Base-by-base conservation (phyloP, 1,140 invertebrate species). In the Melitaea cinxia region DNA sequence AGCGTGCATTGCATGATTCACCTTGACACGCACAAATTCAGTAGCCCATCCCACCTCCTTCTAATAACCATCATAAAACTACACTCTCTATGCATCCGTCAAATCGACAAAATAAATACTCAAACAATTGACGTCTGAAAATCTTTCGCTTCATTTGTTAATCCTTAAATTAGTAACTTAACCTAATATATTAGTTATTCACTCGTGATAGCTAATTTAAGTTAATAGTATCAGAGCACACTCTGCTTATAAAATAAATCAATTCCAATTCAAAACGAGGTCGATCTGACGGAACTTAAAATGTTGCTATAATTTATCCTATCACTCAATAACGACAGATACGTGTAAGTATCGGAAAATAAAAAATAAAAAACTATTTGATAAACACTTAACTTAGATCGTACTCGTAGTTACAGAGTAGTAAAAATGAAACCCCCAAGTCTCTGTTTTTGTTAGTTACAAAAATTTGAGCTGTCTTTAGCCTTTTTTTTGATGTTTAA, bases 1-100 rank as follows among this genome's bases (percentile, higher is more conserved):
- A 81, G 82, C 52, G 69, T 71, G 68, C 62, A 77, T 77, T 86
- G 85, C 85, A 88, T 88, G 85, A 72, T 47, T 79, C 77, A 80
- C 37, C 37, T 42, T 9, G 37, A 42, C 68, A 68, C 63, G 76
- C 83, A 83, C 75, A 65, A 10, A 47, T 19, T 75, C 75, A 59
- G 74, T 77, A 82, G 78, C 80, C 80, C 82, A 79, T 78, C 84
- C 83, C 86, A 78, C 72, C 78, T 78, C 82, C 78, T 83, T 82
- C 83, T 77, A 57, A 67, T 66, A 73, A 52, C 63, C 21, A 57
- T 63, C 39, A 66, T 56, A 28, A 62, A 17, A 57, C 53, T 21
- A n/a, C 45, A 39, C 50, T 23, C 10, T 45, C 45, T 60, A 12
- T 45, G 17, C 24, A 52, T 53, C 59, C 59, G 59, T 61, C 35